Evolutionary conservation across 2,113 vertebrate species (phyloP).

Genomic region (Osmerus mordax): DNA sequence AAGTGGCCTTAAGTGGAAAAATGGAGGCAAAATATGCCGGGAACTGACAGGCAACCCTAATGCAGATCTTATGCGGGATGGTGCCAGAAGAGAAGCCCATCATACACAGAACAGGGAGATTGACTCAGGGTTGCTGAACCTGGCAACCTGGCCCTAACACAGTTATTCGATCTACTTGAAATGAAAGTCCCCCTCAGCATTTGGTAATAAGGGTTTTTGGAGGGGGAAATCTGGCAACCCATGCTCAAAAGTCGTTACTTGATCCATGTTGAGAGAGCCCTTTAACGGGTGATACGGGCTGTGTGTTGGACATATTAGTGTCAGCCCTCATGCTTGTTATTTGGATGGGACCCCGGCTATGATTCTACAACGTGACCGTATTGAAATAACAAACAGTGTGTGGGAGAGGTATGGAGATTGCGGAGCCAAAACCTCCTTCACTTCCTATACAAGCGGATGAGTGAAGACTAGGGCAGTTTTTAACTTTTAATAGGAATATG

Average conservation of each 20-base stretch:
- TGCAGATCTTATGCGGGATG: constrained; percentile 43
- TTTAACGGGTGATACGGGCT: constrained; percentile 36
- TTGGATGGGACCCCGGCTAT: constrained; percentile 32
- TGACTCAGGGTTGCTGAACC: constrained; percentile 30
- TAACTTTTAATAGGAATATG: constrained; percentile 45
- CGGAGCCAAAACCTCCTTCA: constrained; percentile 41
- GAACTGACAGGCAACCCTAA: constrained; percentile 35
- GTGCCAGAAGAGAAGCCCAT: constrained; percentile 36
- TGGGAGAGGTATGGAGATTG: constrained; percentile 25
- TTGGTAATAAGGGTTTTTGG: no score
- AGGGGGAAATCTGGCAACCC: no score
- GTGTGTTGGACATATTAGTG: constrained; percentile 19
- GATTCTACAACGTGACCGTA: constrained; percentile 21
- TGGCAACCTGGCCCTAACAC: constrained; percentile 14
- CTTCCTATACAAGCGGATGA: constrained; percentile 33
- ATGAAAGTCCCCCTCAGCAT: no score
- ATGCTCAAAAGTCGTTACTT: background rate
- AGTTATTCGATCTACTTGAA: background rate
- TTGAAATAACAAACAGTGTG: constrained; percentile 41
- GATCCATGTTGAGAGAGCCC: constrained; percentile 15
- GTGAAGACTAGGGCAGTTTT: constrained; percentile 25
- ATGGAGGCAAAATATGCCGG: constrained; percentile 29
- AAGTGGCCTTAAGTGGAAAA: constrained; percentile 55
- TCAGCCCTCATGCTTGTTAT: constrained; percentile 23
- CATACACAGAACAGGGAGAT: constrained; percentile 2